These are phyloP conservation scores for Amphipyra tragopoginis DNA, from an alignment of 2,888 invertebrate species.

Conservation along the genomic window DNA sequence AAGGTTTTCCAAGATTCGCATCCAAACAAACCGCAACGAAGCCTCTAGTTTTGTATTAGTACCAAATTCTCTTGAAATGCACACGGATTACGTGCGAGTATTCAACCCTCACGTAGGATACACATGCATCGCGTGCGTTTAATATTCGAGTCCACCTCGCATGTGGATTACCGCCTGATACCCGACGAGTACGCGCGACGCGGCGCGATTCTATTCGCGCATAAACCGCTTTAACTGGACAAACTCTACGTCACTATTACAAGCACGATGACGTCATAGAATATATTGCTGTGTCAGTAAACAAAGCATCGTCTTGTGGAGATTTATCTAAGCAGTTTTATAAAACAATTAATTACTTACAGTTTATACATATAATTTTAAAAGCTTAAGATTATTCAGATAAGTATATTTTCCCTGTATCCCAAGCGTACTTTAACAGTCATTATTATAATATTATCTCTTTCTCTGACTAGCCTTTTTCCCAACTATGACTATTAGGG, in stretches of 20 bases:
- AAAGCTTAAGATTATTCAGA: too few species aligned
- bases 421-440: too few species aligned
- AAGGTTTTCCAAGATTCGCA: background rate
- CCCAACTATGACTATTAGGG: too few species aligned
- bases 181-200: slow-evolving; percentile 21
- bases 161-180: slow-evolving; percentile 39
- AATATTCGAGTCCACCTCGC: slow-evolving; percentile 38
- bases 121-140: slow-evolving; percentile 19
- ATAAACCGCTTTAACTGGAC: slow-evolving; percentile 47
- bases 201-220: slow-evolving; percentile 32
- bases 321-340: background rate
- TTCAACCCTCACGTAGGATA: slow-evolving; percentile 1
- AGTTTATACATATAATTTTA: too few species aligned
- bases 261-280: slow-evolving; percentile 22
- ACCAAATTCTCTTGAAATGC: background rate
- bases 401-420: too few species aligned
- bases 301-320: slow-evolving; percentile 12
- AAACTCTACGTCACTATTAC: slow-evolving; percentile 40
- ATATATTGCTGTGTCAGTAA: slow-evolving; percentile 33
- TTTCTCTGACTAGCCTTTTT: too few species aligned
- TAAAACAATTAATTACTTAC: background rate
- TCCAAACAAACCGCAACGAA: background rate
- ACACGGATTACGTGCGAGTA: slow-evolving; percentile 12
- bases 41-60: background rate
- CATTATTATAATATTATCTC: too few species aligned